A percentile compares a stretch with the other conserved stretches of the same genome.
These are phyloP conservation scores for Pyralis farinalis DNA, from an alignment of 2,888 invertebrate species.

Conservation along the genomic window DNA sequence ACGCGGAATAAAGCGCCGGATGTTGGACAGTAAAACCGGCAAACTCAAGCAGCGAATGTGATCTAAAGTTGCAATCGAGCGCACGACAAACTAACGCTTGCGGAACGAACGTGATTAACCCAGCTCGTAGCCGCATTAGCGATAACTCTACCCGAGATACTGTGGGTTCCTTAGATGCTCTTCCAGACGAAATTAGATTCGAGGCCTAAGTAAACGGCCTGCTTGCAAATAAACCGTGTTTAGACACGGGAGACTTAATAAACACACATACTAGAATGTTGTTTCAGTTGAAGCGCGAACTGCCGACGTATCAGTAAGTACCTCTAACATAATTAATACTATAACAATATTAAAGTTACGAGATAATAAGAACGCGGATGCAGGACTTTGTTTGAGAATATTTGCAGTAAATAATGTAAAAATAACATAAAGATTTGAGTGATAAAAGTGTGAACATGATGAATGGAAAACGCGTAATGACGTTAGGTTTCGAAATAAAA, in stretches of 20 bases:
- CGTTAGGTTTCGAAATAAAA: constrained; percentile 19
- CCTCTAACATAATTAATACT: neutral
- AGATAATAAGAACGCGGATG: neutral
- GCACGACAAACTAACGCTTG: constrained; percentile 14
- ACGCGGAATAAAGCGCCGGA: constrained; percentile 60
- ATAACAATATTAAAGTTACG: neutral
- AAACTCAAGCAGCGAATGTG: constrained; percentile 33
- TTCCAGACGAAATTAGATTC: constrained; percentile 18
- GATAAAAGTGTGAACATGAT: neutral
- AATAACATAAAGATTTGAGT: neutral
- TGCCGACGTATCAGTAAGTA: neutral
- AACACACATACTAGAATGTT: constrained; percentile 1
- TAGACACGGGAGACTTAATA: constrained; percentile 7
- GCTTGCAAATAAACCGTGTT: constrained; percentile 11
- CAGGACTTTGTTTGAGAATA: neutral
- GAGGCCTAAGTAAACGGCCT: constrained; percentile 18
- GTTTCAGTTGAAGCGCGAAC: neutral
- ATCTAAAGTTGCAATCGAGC: constrained; percentile 36
- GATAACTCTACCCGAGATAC: constrained; percentile 7
- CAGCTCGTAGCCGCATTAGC: constrained; percentile 15
- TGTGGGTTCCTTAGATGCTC: neutral
- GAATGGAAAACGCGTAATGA: constrained; percentile 3
- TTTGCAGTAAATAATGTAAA: neutral
- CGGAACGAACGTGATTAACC: constrained; percentile 32
- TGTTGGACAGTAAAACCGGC: constrained; percentile 47